These are phyloP conservation scores for Progne subis DNA, from an alignment of 2,113 vertebrate genomes.

Conservation along the genomic window DNA sequence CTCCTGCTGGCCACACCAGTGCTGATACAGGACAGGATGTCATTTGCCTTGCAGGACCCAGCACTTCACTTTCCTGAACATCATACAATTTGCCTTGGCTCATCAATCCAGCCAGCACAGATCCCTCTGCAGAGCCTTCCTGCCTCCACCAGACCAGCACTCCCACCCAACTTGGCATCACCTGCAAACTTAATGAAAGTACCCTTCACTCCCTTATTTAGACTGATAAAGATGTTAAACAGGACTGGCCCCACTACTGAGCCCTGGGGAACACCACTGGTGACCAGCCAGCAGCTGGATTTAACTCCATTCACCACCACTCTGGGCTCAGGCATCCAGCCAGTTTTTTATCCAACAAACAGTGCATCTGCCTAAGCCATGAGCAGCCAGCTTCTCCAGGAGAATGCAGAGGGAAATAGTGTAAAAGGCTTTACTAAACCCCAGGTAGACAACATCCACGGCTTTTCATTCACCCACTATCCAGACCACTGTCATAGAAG, in stretches of 20 bases:
- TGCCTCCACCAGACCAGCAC: not conserved
- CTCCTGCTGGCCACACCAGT: not conserved
- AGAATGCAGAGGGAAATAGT: not conserved
- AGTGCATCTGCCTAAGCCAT: not conserved
- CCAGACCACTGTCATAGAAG: accelerated
- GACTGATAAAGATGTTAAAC: not conserved
- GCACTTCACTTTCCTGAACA: not conserved
- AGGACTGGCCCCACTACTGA: not conserved
- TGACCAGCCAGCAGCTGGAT: not conserved
- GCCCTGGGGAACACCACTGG: not conserved
- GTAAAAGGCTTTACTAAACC: not conserved
- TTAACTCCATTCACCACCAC: not conserved
- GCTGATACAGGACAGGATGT: not conserved
- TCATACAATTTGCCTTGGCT: not conserved
- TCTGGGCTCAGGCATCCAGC: not conserved
- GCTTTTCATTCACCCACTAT: not conserved
- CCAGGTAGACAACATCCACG: not conserved
- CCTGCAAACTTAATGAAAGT: not conserved
- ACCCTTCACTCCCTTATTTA: not conserved
- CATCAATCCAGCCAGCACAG: not conserved
- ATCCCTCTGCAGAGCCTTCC: not conserved
- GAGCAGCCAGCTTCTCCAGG: not conserved
- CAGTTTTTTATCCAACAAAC: not conserved
- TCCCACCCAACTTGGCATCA: not conserved
- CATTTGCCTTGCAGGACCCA: not conserved